Evolutionary conservation across 2,888 invertebrate genomes (phyloP).

Genomic region (Linnaemya vulpina): DNA sequence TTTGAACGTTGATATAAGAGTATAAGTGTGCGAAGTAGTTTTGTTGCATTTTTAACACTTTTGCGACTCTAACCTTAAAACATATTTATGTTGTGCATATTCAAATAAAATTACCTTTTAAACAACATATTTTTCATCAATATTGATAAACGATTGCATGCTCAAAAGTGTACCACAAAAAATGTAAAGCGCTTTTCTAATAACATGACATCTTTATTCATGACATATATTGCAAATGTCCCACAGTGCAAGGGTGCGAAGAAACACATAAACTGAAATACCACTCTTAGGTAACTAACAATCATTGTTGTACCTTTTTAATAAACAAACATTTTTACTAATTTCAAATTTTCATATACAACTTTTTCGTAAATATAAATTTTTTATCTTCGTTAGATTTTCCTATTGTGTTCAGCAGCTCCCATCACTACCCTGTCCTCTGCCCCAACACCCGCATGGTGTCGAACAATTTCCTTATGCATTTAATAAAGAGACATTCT

Average conservation of each 20-base stretch:
- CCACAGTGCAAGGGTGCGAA: conserved; percentile 20
- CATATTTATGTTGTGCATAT: too few relatives aligned
- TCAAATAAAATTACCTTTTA: too few relatives aligned
- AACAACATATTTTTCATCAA: too few relatives aligned
- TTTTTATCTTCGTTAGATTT: conserved; percentile 19
- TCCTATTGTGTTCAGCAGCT: conserved; percentile 15
- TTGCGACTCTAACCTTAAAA: too few relatives aligned
- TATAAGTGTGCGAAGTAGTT: too few relatives aligned
- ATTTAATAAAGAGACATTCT: conserved; percentile 63
- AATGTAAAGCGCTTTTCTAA: too few relatives aligned
- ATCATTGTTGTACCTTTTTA: conserved; percentile 28
- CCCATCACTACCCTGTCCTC: not conserved
- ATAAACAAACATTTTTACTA: conserved; percentile 37
- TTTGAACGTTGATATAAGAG: too few relatives aligned
- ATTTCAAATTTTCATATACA: conserved; percentile 27
- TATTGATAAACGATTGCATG: too few relatives aligned
- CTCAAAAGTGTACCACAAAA: too few relatives aligned
- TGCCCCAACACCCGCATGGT: conserved; percentile 27
- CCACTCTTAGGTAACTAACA: conserved; percentile 32
- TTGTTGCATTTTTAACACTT: too few relatives aligned
- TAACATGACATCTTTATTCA: too few relatives aligned
- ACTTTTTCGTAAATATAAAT: not conserved
- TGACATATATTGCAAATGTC: not conserved
- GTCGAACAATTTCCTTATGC: conserved; percentile 24
- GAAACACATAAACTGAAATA: conserved; percentile 7